Percentiles rank a stretch among this genome's conserved stretches.
These are phyloP conservation scores for Drosophila buzzatii DNA, from an alignment of 2,888 invertebrate species.

Conservation along the genomic window DNA sequence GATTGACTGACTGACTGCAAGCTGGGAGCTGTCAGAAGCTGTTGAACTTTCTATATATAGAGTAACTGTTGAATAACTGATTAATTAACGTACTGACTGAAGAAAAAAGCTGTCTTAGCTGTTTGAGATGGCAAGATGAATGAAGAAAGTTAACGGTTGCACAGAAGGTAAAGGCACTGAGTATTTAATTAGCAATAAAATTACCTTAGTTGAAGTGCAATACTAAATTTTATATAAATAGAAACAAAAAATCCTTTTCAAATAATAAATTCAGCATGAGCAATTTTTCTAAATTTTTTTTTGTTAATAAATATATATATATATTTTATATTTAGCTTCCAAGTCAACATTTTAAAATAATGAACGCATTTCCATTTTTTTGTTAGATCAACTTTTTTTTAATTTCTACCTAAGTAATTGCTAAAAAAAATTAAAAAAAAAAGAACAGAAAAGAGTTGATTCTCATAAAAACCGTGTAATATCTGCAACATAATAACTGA, in stretches of 20 bases:
- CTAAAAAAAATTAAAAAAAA: background rate
- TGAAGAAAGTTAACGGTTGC: background rate
- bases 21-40: background rate
- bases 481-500: constrained; percentile 11
- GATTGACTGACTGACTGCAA: background rate
- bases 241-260: background rate
- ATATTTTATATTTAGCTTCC: background rate
- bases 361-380: background rate
- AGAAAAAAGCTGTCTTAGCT: background rate
- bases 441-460: background rate
- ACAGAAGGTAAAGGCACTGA: background rate
- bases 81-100: background rate
- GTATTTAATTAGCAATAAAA: background rate
- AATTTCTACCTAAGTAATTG: background rate
- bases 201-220: background rate
- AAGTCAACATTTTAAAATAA: constrained; percentile 8
- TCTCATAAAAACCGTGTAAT: background rate
- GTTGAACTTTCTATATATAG: background rate
- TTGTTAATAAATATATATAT: background rate
- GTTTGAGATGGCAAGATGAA: background rate
- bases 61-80: background rate
- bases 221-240: background rate
- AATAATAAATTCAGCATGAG: background rate
- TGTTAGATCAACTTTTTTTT: background rate
- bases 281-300: background rate